Percentiles rank a stretch among this genome's conserved stretches.
Conservation (phyloP, 64 coral and sea anemone genomes). For the Dendronephthya gigantea region DNA sequence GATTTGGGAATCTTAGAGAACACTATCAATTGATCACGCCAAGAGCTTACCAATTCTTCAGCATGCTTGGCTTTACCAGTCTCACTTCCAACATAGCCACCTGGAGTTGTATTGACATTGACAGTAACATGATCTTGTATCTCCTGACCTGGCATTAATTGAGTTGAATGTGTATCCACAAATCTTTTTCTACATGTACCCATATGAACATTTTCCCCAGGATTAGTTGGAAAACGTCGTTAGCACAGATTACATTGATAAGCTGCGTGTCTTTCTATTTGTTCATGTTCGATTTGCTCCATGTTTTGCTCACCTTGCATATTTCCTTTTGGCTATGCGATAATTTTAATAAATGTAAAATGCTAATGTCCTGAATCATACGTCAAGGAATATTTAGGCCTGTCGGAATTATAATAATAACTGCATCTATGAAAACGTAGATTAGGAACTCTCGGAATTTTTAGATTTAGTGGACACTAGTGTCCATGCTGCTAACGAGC, state of each 20-base stretch:
- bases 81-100: constrained; percentile 15
- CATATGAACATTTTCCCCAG: constrained; percentile 33
- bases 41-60: constrained; percentile 12
- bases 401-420: constrained; percentile 20
- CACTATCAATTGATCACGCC: constrained; percentile 29
- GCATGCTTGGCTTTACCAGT: constrained; percentile 1
- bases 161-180: constrained; percentile 16
- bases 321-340: too few species aligned
- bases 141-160: neutral
- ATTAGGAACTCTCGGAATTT: neutral
- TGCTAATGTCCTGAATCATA: constrained; percentile 15
- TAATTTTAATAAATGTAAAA: too few species aligned
- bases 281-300: constrained; percentile 25
- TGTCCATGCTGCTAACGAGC: neutral
- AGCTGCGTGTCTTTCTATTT: constrained; percentile 11
- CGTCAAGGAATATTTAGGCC: constrained; percentile 19
- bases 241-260: constrained; percentile 36
- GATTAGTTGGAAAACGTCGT: constrained; percentile 31
- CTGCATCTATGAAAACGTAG: constrained; percentile 5
- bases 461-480: neutral
- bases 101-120: constrained; percentile 27
- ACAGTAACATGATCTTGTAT: neutral
- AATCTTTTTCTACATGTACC: constrained; percentile 29
- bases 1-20: constrained; percentile 27
- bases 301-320: constrained; percentile 19